Base-by-base conservation (phyloP, 2,113 vertebrate genomes). In the Coryphaenoides rupestris region DNA sequence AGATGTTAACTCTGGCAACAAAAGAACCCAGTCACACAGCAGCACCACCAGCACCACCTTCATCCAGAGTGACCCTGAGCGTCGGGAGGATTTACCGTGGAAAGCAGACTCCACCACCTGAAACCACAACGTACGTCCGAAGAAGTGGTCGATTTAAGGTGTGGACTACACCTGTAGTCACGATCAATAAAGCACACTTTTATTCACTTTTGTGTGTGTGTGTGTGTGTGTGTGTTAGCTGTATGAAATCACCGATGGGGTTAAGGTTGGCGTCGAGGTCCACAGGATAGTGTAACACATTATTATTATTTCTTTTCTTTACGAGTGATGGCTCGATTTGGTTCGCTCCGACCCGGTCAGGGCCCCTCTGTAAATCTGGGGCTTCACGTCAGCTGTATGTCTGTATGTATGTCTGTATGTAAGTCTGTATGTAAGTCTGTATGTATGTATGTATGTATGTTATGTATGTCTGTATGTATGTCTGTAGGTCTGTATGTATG, bases 191-290 rank as follows among this genome's bases (percentile, higher is more conserved):
- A 72, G 15, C 21, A 0, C 17, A 50, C 15, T 50, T 16, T 50
- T 13, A 4, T 21, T 59, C 76, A 54, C 76, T 83, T 79, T 70
- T 82, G 63, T 23, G 60, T 24, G 58, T 80, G 66, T 78, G 75
- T 85, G 82, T 81, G 70, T 72, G 77, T 64, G 54, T 7, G 53
- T 55, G 75, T 71, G 69, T 69, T 26, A 59, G 45, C 21, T 54
- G n/a, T 52, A 62, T 62, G 60, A 73, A 75, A 69, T 69, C 69
- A 76, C 49, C 33, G 50, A 76, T 72, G 76, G 80, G 61, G 74
- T 69, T 66, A 65, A 68, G 75, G 82, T 84, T 73, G 72, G 67
- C 60, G 69, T 82, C 76, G 79, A 68, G 78, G 72, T 78, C 79
- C 24, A 64, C 56, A 62, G 66, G 62, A 5, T 54, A 82, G 33